phyloP scores from a whole-genome alignment of 2,888 invertebrate genomes.

The Volucella inflata region DNA sequence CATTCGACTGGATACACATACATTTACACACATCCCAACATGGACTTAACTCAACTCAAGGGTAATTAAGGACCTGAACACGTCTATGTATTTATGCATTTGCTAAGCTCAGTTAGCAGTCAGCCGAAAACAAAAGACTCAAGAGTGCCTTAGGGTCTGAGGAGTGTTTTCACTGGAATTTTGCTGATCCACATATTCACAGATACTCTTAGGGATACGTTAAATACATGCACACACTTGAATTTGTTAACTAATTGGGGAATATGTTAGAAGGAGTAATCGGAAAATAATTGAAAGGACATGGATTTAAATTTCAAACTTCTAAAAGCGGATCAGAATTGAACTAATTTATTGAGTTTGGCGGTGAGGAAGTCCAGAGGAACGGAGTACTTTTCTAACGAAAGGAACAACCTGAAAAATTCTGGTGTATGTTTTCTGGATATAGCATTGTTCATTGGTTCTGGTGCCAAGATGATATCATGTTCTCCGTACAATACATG shows the following conservation, averaged over 20 bases:
- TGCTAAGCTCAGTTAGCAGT: slow-evolving; percentile 40
- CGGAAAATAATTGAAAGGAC: slow-evolving; percentile 73
- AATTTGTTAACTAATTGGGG: slow-evolving; percentile 59
- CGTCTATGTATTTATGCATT: slow-evolving; percentile 35
- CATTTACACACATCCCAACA: slow-evolving; percentile 7
- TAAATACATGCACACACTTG: slow-evolving; percentile 23
- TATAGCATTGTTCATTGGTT: neutral
- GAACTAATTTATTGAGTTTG: neutral
- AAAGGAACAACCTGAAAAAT: too few species aligned
- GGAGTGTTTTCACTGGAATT: slow-evolving; percentile 34
- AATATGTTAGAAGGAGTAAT: slow-evolving; percentile 65
- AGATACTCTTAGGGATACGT: neutral
- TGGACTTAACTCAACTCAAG: slow-evolving; percentile 30
- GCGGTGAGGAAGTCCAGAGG: neutral
- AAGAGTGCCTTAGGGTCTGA: slow-evolving; percentile 60
- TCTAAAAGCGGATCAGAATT: slow-evolving; percentile 33
- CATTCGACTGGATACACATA: slow-evolving; percentile 38
- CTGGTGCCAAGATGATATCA: neutral
- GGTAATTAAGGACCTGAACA: slow-evolving; percentile 64
- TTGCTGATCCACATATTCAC: slow-evolving; percentile 32
- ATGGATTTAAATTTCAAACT: slow-evolving; percentile 67
- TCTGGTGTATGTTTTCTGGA: neutral
- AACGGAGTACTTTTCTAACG: too few species aligned
- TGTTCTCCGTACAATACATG: neutral
- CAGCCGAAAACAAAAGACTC: slow-evolving; percentile 37